Evolutionary conservation across 2,888 invertebrate species (phyloP), one percentile per base, ranked within the genome.

Genomic region (Scaptodrosophila latifasciaeformis): DNA sequence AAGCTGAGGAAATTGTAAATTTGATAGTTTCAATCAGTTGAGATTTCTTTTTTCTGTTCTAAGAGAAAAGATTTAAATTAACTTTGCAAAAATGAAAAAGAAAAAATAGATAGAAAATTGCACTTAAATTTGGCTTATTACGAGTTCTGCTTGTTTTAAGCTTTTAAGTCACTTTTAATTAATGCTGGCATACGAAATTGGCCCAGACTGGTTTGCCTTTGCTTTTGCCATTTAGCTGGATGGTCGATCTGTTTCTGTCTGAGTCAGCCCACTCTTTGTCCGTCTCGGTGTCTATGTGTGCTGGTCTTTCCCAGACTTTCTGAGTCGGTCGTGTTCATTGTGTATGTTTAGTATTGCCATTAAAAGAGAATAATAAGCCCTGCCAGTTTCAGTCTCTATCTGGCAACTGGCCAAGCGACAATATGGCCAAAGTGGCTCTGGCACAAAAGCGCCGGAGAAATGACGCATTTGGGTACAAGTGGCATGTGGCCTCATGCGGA

Each of bases 381-480:
- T 51, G 44, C 44, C 48, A 53, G 64, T 42, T 15, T 6, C 37
- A 35, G 27, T 13, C 9, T 12, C n/a, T 10, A 37, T 39, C 54
- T 72, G 80, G 79, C 78, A 77, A 40, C 40, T 59, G 78, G 80
- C 72, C 80, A 72, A 79, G 59, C 69, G 30, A 70, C 72, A 77
- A 79, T 72, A 80, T 70, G 70, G 55, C 70, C 58, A 69, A 68
- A 69, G 68, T 69, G 72, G 66, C 69, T 53, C 48, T 19, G 43
- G 6, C 27, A 79, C 63, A 70, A 70, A 67, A 72, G 58, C 48
- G 49, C 62, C 74, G 70, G 59, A 70, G 68, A 66, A 75, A 80
- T 81, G 81, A 75, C 79, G 79, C 81, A 75, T 75, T 81, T 69
- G 31, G 76, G 78, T 75, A 76, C 74, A 75, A 78, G 81, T 75